Percentiles rank a stretch among this genome's conserved stretches.
phyloP scores from a whole-genome alignment of 2,888 invertebrate genomes.

The Actias luna region DNA sequence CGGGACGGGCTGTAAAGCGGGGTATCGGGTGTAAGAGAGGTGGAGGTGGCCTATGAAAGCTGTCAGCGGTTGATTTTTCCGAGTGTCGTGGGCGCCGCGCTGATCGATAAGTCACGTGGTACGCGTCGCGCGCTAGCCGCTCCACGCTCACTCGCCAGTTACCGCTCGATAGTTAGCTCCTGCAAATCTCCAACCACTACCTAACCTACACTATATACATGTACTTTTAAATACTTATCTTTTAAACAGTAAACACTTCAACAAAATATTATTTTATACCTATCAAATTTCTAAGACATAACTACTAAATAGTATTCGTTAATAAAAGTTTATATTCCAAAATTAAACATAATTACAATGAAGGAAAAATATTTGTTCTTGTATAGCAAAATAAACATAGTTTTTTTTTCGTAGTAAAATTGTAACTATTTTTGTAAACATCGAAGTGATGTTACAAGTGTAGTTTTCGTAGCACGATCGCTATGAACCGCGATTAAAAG shows the following conservation, averaged over 20 bases:
- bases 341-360: background rate
- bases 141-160: conserved; percentile 54
- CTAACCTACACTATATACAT: conserved; percentile 30
- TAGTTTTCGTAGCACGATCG: background rate
- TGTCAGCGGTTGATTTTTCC: conserved; percentile 82
- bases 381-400: background rate
- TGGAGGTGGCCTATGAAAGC: conserved; percentile 71
- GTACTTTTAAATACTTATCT: background rate
- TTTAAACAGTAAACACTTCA: background rate
- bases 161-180: conserved; percentile 70
- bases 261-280: background rate
- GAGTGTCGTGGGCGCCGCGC: conserved; percentile 80
- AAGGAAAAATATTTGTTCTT: background rate
- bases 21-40: conserved; percentile 36
- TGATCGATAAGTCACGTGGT: conserved; percentile 82
- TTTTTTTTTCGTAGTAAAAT: too few relatives aligned
- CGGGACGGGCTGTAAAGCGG: conserved; percentile 39
- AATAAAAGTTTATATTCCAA: background rate
- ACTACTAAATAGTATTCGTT: background rate
- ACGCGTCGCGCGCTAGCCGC: conserved; percentile 54
- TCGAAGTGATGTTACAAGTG: background rate
- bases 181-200: conserved; percentile 64
- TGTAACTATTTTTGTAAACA: background rate
- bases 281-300: background rate
- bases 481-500: background rate